These are phyloP conservation scores for Philypnodon macrostomus DNA, from an alignment of 2,797 vertebrate genomes.

Conservation along the genomic window DNA sequence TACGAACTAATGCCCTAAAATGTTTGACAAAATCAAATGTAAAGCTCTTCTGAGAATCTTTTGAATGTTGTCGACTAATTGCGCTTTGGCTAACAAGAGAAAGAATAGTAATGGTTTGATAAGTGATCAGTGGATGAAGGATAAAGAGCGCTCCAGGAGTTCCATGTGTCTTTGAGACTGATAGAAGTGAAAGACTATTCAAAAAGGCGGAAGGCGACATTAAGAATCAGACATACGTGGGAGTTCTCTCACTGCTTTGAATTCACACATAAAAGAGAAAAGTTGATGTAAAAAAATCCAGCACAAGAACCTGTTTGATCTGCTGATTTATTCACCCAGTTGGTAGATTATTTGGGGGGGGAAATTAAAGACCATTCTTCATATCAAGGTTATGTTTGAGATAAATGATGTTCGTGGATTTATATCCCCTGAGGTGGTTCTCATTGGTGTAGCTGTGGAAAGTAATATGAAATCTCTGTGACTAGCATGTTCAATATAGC, in stretches of 20 bases:
- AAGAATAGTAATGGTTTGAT: conserved; percentile 18
- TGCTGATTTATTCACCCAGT: conserved; percentile 38
- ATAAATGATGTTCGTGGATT: conserved; percentile 7
- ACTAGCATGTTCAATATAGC: conserved; percentile 26
- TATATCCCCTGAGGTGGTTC: conserved; percentile 20
- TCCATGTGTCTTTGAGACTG: conserved; percentile 28
- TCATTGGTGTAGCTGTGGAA: conserved; percentile 14
- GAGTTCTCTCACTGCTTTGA: conserved; percentile 65
- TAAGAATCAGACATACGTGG: conserved; percentile 56
- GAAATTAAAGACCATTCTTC: conserved; percentile 33
- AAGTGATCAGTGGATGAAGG: conserved; percentile 23
- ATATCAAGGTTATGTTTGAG: conserved; percentile 28
- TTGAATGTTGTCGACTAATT: not conserved
- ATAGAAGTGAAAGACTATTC: conserved; percentile 43
- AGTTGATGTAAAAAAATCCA: conserved; percentile 45
- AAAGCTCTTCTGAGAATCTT: not conserved
- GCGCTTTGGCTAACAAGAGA: not conserved
- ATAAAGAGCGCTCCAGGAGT: conserved; percentile 25
- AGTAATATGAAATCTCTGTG: conserved; percentile 2
- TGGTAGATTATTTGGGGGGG: conserved; percentile 32
- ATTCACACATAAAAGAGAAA: conserved; percentile 67
- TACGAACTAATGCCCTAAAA: too few species aligned
- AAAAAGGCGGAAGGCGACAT: conserved; percentile 43
- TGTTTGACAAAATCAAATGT: too few species aligned
- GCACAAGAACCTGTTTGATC: conserved; percentile 48